phyloP scores from a whole-genome alignment of 2,113 vertebrate species.

The Dromas ardeola region DNA sequence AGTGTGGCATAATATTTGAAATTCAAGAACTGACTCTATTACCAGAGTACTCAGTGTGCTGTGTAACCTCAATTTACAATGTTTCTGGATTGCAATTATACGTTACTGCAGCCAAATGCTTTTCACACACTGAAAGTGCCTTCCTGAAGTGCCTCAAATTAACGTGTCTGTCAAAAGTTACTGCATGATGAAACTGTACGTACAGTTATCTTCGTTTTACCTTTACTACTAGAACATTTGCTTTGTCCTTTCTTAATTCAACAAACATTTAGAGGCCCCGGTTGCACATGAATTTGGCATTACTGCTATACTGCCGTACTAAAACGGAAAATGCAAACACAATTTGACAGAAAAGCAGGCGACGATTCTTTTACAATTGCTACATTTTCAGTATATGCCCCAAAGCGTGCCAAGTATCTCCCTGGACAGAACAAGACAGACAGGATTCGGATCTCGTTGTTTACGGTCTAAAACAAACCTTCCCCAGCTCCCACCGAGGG shows the following conservation, averaged over 20 bases:
- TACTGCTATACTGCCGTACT: neutral
- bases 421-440: neutral
- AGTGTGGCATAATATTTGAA: neutral
- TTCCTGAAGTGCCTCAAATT: neutral
- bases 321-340: rapidly evolving
- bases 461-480: neutral
- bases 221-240: neutral
- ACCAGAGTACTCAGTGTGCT: neutral
- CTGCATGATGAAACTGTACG: too few species aligned
- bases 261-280: neutral
- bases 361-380: neutral
- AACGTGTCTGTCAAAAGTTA: neutral
- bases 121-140: neutral
- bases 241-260: neutral
- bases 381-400: neutral
- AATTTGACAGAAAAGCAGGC: neutral
- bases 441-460: neutral
- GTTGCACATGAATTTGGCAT: rapidly evolving
- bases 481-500: neutral
- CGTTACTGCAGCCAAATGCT: neutral
- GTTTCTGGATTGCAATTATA: neutral
- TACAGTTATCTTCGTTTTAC: neutral
- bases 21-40: neutral
- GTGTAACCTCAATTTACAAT: neutral
- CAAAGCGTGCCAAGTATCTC: neutral